Percentiles rank a stretch among this genome's conserved stretches.
phyloP scores from a whole-genome alignment of 2,888 invertebrate species.

The Aquatica leii region DNA sequence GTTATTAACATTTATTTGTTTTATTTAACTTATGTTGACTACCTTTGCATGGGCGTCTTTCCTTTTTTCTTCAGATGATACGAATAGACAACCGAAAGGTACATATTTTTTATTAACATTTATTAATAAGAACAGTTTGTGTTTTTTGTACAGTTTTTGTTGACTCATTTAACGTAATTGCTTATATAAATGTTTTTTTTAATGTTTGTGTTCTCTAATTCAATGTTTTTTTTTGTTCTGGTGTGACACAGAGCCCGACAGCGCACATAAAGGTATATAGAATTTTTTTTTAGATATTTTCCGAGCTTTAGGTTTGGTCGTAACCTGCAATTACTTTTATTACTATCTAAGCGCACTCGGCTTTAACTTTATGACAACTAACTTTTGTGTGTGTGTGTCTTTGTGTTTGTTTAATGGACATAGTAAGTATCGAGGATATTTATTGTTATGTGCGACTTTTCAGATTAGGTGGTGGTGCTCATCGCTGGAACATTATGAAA shows the following conservation, averaged over 20 bases:
- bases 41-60: slow-evolving; percentile 50
- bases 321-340: slow-evolving; percentile 6
- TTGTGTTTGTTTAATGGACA: neutral
- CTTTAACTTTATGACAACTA: slow-evolving; percentile 18
- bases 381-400: slow-evolving; percentile 8
- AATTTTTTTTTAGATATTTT: slow-evolving; percentile 47
- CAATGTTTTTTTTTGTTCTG: slow-evolving; percentile 49
- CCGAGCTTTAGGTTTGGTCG: slow-evolving; percentile 30
- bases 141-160: slow-evolving; percentile 4
- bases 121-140: slow-evolving; percentile 20
- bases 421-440: slow-evolving; percentile 1
- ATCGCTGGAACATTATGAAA: slow-evolving; percentile 9
- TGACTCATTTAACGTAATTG: neutral
- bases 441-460: slow-evolving; percentile 9
- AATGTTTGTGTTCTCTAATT: slow-evolving; percentile 16
- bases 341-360: neutral
- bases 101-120: slow-evolving; percentile 47
- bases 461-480: slow-evolving; percentile 35
- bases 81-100: slow-evolving; percentile 52
- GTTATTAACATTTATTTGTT: slow-evolving; percentile 41
- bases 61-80: slow-evolving; percentile 54
- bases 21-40: slow-evolving; percentile 45
- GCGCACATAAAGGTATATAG: slow-evolving; percentile 59
- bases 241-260: slow-evolving; percentile 56
- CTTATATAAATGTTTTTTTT: slow-evolving; percentile 43